These are phyloP conservation scores for Drosophila micromelanica DNA, from an alignment of 1,140 invertebrate species.

Conservation along the genomic window DNA sequence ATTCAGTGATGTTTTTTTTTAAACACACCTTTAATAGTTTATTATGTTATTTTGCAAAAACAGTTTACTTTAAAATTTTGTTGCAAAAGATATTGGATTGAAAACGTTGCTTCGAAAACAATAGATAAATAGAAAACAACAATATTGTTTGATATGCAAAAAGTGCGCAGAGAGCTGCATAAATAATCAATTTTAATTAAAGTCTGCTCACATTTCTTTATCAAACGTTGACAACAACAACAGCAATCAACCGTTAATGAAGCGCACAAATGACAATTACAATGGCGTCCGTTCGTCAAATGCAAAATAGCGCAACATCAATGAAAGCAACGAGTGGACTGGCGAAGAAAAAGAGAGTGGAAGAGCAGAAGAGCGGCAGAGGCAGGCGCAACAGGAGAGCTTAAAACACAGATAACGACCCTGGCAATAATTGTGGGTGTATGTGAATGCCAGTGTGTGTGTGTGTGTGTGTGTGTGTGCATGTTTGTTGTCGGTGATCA, in stretches of 20 bases:
- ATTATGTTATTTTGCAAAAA: no score
- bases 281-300: constrained; percentile 37
- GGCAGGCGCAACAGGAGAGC: constrained; percentile 7
- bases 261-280: constrained; percentile 69
- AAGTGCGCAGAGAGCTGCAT: constrained; percentile 3
- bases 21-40: no score
- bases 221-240: constrained; percentile 23
- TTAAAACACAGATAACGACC: constrained; percentile 48
- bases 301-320: constrained; percentile 32
- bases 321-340: constrained; percentile 1
- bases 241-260: constrained; percentile 66
- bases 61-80: no score
- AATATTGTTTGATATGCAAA: background rate
- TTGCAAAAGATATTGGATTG: no score
- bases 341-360: background rate
- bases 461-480: constrained; percentile 3
- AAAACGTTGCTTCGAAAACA: background rate
- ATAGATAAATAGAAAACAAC: constrained; percentile 1
- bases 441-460: background rate
- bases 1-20: no score
- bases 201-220: constrained; percentile 33
- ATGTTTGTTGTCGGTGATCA: constrained; percentile 35
- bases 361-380: constrained; percentile 25
- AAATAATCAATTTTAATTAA: constrained; percentile 68
- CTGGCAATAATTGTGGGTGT: constrained; percentile 39